These are phyloP conservation scores for Chorisops tibialis DNA, from an alignment of 2,888 invertebrate species.

Conservation along the genomic window DNA sequence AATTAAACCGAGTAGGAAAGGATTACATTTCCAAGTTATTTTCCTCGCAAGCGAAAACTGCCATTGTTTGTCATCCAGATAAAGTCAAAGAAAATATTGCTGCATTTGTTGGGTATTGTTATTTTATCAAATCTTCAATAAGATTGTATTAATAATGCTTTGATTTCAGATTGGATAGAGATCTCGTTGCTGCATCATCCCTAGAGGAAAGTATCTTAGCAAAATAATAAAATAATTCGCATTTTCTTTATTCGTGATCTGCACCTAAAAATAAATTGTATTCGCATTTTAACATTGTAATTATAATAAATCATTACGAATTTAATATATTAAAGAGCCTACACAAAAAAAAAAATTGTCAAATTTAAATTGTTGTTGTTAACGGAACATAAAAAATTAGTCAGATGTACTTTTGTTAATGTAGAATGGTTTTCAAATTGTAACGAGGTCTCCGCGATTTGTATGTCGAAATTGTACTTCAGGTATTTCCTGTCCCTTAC, in stretches of 20 bases:
- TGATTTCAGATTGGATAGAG: conserved; percentile 41
- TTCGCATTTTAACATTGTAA: too few relatives aligned
- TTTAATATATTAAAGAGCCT: too few relatives aligned
- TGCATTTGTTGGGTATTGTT: conserved; percentile 30
- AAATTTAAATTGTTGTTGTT: too few relatives aligned
- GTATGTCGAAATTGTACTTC: too few relatives aligned
- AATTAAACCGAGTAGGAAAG: conserved; percentile 65
- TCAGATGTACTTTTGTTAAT: too few relatives aligned
- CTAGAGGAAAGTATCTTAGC: conserved; percentile 34
- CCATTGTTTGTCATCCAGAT: conserved; percentile 73
- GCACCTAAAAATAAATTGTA: background rate
- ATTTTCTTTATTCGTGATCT: background rate
- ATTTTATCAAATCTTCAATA: background rate
- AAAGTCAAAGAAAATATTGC: conserved; percentile 55
- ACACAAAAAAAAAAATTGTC: too few relatives aligned
- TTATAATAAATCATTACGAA: too few relatives aligned
- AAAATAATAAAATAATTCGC: conserved; percentile 23
- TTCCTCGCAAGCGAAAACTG: conserved; percentile 60
- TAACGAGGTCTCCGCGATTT: too few relatives aligned
- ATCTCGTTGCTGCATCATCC: conserved; percentile 24
- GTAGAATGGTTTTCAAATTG: too few relatives aligned
- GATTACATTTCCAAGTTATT: conserved; percentile 70
- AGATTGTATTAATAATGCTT: background rate
- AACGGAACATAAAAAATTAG: too few relatives aligned
- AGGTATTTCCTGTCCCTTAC: too few relatives aligned